A percentile compares a stretch with the other conserved stretches of the same genome.
These are phyloP conservation scores for Dromas ardeola DNA, from an alignment of 2,113 vertebrate genomes.

Conservation along the genomic window DNA sequence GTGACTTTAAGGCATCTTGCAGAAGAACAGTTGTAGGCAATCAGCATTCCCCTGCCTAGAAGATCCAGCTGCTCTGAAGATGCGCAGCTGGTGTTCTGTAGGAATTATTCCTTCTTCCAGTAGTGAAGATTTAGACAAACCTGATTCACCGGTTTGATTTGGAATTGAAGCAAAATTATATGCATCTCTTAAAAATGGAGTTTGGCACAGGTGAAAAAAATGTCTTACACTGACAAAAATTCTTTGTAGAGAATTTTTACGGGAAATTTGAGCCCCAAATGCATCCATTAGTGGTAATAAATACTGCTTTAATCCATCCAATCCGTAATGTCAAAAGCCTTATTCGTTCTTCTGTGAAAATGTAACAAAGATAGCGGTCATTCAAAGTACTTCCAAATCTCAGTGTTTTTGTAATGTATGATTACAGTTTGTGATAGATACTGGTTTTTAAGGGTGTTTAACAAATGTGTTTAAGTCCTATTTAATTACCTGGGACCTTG, in stretches of 20 bases:
- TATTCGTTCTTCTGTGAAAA: neutral
- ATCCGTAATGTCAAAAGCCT: neutral
- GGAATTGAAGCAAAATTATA: neutral
- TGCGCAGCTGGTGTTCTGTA: neutral
- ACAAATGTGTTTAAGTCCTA: neutral
- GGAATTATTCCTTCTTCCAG: neutral
- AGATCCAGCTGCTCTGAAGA: neutral
- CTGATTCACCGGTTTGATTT: neutral
- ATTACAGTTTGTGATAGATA: neutral
- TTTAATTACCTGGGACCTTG: neutral
- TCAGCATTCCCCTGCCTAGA: neutral
- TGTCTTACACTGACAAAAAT: neutral
- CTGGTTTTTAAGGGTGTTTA: neutral
- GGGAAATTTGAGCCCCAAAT: neutral
- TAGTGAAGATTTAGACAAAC: neutral
- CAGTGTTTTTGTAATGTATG: neutral
- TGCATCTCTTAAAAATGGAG: neutral
- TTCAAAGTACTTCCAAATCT: neutral
- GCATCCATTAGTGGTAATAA: neutral
- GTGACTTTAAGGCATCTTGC: neutral
- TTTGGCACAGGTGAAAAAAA: neutral
- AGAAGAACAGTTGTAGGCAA: neutral
- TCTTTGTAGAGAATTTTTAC: neutral
- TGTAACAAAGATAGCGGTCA: neutral
- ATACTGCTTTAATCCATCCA: neutral